These are phyloP conservation scores for Drosophila meridionalis DNA, from an alignment of 2,888 invertebrate genomes.

Conservation along the genomic window DNA sequence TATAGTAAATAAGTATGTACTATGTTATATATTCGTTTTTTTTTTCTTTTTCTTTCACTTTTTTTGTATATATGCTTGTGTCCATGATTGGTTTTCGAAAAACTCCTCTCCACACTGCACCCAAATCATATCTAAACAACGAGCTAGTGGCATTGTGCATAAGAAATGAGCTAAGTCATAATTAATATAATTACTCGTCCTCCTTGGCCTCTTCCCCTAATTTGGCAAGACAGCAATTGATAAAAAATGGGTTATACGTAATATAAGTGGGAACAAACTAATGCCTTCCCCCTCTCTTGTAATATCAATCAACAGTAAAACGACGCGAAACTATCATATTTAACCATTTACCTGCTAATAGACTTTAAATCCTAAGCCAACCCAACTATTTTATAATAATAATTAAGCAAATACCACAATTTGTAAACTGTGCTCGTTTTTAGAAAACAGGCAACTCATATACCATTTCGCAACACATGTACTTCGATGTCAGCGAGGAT, in stretches of 20 bases:
- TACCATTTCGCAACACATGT: constrained; percentile 50
- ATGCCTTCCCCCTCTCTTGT: constrained; percentile 43
- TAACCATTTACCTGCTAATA: constrained; percentile 46
- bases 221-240: constrained; percentile 31
- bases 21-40: constrained; percentile 39
- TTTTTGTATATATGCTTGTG: constrained; percentile 15
- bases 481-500: constrained; percentile 66
- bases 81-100: constrained; percentile 19
- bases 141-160: constrained; percentile 38
- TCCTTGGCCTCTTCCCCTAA: constrained; percentile 11
- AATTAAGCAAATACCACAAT: constrained; percentile 57
- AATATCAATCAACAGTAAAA: constrained; percentile 73
- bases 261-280: constrained; percentile 46
- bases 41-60: background rate
- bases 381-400: constrained; percentile 46
- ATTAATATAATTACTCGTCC: constrained; percentile 70
- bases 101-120: constrained; percentile 22
- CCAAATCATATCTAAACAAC: constrained; percentile 35
- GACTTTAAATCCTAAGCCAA: constrained; percentile 58
- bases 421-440: constrained; percentile 58
- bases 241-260: constrained; percentile 41
- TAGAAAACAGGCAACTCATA: constrained; percentile 79
- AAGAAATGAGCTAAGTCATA: constrained; percentile 76
- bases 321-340: constrained; percentile 50
- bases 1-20: constrained; percentile 54